A percentile compares a stretch with the other conserved stretches of the same genome.
Evolutionary conservation across 2,797 vertebrate genomes (phyloP).

Genomic region (Diplodus sargus): DNA sequence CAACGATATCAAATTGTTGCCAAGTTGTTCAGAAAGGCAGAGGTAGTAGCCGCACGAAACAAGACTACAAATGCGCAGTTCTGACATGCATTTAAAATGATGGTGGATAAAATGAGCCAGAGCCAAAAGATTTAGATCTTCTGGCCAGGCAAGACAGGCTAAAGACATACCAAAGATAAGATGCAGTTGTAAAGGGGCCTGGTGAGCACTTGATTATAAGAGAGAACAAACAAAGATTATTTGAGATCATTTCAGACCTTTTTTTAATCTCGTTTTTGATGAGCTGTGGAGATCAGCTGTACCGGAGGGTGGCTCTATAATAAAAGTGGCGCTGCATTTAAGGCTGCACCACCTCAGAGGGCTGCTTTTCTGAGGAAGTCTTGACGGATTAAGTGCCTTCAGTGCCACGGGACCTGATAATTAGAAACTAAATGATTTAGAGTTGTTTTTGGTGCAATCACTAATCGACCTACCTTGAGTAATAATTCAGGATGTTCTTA

Average conservation of each 20-base stretch:
- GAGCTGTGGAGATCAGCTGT: background rate
- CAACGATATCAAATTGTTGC: background rate
- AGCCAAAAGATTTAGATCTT: too few relatives aligned
- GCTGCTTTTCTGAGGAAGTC: background rate
- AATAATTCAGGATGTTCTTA: background rate
- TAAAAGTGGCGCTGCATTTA: slow-evolving; percentile 2
- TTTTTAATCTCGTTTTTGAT: background rate
- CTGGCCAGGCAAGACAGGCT: too few relatives aligned
- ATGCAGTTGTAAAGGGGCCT: background rate
- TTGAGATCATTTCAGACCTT: background rate
- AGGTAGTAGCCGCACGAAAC: background rate
- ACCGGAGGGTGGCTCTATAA: background rate
- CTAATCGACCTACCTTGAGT: background rate
- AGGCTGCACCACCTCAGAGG: background rate
- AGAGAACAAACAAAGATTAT: background rate
- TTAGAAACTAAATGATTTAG: slow-evolving; percentile 19
- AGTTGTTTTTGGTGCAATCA: background rate
- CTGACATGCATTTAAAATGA: background rate
- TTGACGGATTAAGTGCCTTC: background rate
- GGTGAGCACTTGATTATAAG: too few relatives aligned
- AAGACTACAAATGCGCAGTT: background rate
- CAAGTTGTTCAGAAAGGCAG: background rate
- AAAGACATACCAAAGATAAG: too few relatives aligned
- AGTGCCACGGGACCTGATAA: background rate
- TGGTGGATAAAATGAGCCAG: too few relatives aligned